A percentile compares a stretch with the other conserved stretches of the same genome.
Evolutionary conservation across 2,113 vertebrate genomes (phyloP).

Genomic region (Equus przewalskii): DNA sequence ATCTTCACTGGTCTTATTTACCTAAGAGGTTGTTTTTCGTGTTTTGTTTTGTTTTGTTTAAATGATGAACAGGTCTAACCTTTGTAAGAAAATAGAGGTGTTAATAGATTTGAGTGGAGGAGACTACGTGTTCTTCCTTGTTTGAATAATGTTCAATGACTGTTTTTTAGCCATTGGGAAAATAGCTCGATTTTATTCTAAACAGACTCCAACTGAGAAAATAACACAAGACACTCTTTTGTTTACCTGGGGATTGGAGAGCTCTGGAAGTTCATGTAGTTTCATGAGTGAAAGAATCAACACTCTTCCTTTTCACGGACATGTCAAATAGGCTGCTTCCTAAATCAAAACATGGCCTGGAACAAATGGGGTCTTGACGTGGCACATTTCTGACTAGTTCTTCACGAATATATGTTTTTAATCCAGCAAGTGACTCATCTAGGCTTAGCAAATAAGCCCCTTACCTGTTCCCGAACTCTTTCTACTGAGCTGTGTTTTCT

Average conservation of each 20-base stretch:
- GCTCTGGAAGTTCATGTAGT: slow-evolving; percentile 45
- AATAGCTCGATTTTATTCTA: slow-evolving; percentile 79
- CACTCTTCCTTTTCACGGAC: slow-evolving; percentile 41
- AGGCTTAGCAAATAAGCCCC: slow-evolving; percentile 5
- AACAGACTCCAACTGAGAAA: slow-evolving; percentile 81
- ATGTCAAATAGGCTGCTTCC: slow-evolving; percentile 47
- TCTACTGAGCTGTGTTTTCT: slow-evolving; percentile 20
- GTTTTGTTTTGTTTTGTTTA: not conserved
- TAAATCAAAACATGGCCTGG: slow-evolving; percentile 61
- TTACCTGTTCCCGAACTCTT: slow-evolving; percentile 19
- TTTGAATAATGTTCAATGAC: slow-evolving; percentile 74
- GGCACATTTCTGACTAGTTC: slow-evolving; percentile 15
- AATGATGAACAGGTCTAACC: slow-evolving; percentile 51
- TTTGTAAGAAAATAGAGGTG: slow-evolving; percentile 70
- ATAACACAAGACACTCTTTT: slow-evolving; percentile 72
- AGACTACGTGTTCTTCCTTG: slow-evolving; percentile 69
- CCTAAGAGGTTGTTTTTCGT: not conserved
- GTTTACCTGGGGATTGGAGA: slow-evolving; percentile 72
- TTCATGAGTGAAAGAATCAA: slow-evolving; percentile 66
- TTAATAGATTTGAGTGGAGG: slow-evolving; percentile 70
- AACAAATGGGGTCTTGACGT: slow-evolving; percentile 56
- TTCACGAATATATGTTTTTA: slow-evolving; percentile 53
- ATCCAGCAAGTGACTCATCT: slow-evolving; percentile 41
- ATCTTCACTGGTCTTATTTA: slow-evolving; percentile 46
- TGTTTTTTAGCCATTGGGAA: slow-evolving; percentile 72